Evolutionary conservation across 2,113 vertebrate genomes (phyloP).

Genomic region (Oceanodroma tethys): DNA sequence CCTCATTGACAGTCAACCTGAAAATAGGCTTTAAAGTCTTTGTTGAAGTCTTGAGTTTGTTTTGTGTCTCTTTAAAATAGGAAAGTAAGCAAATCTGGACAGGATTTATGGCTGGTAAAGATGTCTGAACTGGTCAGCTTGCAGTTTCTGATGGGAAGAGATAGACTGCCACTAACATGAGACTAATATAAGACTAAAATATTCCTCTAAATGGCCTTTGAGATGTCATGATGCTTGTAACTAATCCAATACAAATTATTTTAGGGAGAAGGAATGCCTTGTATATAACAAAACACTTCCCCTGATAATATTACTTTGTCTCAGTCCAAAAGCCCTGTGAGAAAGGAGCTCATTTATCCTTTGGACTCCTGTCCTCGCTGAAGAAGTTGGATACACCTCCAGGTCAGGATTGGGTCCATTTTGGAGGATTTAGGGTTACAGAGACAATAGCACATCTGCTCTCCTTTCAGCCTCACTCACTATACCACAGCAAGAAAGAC

Average conservation of each 20-base stretch:
- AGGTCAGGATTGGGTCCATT: background rate
- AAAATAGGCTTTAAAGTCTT: background rate
- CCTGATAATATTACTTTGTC: background rate
- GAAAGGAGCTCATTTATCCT: background rate
- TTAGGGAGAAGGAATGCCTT: background rate
- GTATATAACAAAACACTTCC: accelerated
- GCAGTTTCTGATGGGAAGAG: background rate
- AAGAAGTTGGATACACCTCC: background rate
- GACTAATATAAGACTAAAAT: background rate
- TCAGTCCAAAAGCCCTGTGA: background rate
- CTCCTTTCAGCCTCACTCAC: background rate
- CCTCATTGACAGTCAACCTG: background rate
- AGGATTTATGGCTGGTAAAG: background rate
- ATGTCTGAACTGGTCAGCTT: background rate
- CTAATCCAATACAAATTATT: background rate
- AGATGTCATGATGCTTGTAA: background rate
- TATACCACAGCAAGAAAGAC: background rate
- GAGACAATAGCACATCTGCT: background rate
- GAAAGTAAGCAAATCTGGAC: background rate
- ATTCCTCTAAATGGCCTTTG: background rate
- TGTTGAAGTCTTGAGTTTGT: background rate
- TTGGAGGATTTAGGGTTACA: background rate
- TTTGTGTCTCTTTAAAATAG: background rate
- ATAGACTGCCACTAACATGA: background rate
- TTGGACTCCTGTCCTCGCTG: background rate